phyloP scores from a whole-genome alignment of 2,797 vertebrate genomes.

The Sebastes matsubarae region DNA sequence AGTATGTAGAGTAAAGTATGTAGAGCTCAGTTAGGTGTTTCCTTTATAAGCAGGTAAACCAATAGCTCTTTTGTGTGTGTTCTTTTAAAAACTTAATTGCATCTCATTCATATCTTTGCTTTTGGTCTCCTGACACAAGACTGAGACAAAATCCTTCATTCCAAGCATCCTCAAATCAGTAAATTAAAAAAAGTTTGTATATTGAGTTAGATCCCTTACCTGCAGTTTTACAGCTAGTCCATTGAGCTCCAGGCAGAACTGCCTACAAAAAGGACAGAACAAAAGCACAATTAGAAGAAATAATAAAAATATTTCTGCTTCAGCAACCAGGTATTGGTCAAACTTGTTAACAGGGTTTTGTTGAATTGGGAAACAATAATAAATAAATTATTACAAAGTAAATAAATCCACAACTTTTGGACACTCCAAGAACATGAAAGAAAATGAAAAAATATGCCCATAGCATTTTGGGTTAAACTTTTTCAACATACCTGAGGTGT shows the following conservation, averaged over 20 bases:
- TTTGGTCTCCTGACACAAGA: background rate
- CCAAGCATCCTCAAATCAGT: background rate
- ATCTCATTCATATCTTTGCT: background rate
- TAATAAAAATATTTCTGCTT: background rate
- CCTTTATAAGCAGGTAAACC: background rate
- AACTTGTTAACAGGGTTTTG: background rate
- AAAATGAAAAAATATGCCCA: too few species aligned
- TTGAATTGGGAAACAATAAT: background rate
- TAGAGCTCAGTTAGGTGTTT: background rate
- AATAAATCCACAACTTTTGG: background rate
- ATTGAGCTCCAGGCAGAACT: slow-evolving; percentile 98
- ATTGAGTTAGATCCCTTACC: slow-evolving; percentile 76
- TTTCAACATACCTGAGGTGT: slow-evolving; percentile 90
- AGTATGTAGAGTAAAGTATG: background rate
- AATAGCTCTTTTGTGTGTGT: background rate
- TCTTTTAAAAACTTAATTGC: background rate
- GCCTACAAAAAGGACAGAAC: slow-evolving; percentile 80
- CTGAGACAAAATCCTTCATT: background rate
- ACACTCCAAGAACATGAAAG: background rate
- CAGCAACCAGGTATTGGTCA: background rate
- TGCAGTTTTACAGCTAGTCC: slow-evolving; percentile 98
- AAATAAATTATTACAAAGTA: background rate
- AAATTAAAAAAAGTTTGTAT: background rate
- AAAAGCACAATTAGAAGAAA: background rate
- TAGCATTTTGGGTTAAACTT: background rate